Evolutionary conservation across 1,140 invertebrate species (phyloP).

Genomic region (Drosophila tristis): DNA sequence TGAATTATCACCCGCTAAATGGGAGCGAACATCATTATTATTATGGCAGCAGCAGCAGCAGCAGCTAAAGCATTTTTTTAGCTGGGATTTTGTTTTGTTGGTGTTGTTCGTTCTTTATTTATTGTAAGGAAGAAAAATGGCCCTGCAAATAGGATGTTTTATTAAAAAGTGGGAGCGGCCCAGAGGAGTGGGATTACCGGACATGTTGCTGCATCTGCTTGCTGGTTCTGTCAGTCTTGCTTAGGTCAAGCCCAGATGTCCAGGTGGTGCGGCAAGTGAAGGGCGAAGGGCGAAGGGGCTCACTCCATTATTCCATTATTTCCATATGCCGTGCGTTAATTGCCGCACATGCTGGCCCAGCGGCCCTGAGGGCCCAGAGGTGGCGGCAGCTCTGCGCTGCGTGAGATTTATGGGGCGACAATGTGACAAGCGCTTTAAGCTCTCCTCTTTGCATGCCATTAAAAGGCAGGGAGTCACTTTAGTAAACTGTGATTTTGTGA

Average conservation of each 20-base stretch:
- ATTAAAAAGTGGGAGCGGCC: constrained; percentile 24
- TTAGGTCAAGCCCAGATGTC: constrained; percentile 8
- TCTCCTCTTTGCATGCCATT: constrained; percentile 6
- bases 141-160: constrained; percentile 17
- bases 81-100: constrained; percentile 5
- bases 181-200: background rate
- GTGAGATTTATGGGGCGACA: constrained; percentile 70
- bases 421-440: constrained; percentile 56
- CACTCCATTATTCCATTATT: constrained; percentile 43
- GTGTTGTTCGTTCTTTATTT: background rate
- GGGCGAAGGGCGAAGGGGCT: background rate
- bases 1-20: constrained; percentile 75
- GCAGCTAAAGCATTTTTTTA: constrained; percentile 25
- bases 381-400: constrained; percentile 2
- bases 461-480: constrained; percentile 25
- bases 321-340: constrained; percentile 50
- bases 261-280: constrained; percentile 3
- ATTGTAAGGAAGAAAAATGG: constrained; percentile 66
- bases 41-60: constrained; percentile 11
- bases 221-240: constrained; percentile 12
- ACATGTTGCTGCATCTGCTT: background rate
- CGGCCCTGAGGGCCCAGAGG: background rate
- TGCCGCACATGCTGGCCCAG: constrained; percentile 37
- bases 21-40: constrained; percentile 62
- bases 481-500: constrained; percentile 33